Evolutionary conservation across 2,888 invertebrate species (phyloP), one percentile per base, ranked within the genome.

Genomic region (Hydrotaea cyrtoneurina): DNA sequence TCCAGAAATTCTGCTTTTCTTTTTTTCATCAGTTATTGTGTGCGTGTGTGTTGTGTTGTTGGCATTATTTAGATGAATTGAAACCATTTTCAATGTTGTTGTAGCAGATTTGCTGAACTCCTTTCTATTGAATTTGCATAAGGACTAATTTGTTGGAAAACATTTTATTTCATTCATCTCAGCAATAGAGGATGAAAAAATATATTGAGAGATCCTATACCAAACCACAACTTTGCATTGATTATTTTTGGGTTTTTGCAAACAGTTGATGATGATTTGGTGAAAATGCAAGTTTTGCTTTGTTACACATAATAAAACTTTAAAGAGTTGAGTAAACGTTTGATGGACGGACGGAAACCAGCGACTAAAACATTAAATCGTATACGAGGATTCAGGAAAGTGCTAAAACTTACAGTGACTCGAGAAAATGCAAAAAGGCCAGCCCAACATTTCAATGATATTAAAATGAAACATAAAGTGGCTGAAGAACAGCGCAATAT

Each of bases 61-160:
- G 36, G n/a, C 62, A 59, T 57, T 72, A 69, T 69, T 69, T 46
- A 19, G 17, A 69, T 69, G 53, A 11, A 59, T 64, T 66, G 19
- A 39, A 31, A 50, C 36, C 66, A 66, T 36, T 66, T 53, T 31
- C 43, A 69, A 39, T 59, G 39, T 74, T 72, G 11, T 15, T 53
- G 53, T 36, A 53, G 17, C n/a, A 53, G n/a, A 55, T 2, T 7
- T 72, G 15, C 43, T 74, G 36, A 59, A 43, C 21, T 59, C 26
- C 53, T 53, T n/a, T n/a, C 19, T 55, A 79, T 66, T 57, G 57
- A 62, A 84, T 84, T 84, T 72, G 53, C 76, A 78, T 84, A 74
- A 73, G 46, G 31, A 62, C 59, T 72, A 78, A 83, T 78, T 71
- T 80, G 46, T 21, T 72, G 53, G 11, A 64, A 46, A 74, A 74